Evolutionary conservation across 2,797 vertebrate species (phyloP).

Genomic region (Protonibea diacanthus): DNA sequence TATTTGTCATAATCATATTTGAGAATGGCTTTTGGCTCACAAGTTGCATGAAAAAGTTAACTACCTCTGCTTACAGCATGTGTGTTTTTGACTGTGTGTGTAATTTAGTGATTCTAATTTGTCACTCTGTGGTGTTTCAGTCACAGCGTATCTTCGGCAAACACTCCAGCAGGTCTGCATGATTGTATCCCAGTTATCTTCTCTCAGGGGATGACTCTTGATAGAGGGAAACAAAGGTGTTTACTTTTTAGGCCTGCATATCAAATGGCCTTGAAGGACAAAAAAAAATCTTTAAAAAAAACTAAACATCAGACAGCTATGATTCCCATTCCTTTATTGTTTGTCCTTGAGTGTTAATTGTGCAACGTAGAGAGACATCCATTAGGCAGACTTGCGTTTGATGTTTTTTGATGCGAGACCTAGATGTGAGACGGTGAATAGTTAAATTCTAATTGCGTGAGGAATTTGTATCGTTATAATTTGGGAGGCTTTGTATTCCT

Average conservation of each 20-base stretch:
- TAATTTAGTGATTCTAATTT: conserved; percentile 36
- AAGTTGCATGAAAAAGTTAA: background rate
- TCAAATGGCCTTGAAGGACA: conserved; percentile 81
- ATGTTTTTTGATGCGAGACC: conserved; percentile 82
- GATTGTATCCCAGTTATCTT: conserved; percentile 44
- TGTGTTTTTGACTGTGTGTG: conserved; percentile 26
- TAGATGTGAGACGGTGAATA: conserved; percentile 80
- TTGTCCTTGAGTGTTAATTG: conserved; percentile 86
- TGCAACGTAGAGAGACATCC: conserved; percentile 76
- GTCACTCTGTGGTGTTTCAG: conserved; percentile 20
- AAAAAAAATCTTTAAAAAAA: conserved; percentile 53
- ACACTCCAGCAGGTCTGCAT: conserved; percentile 32
- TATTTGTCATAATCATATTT: background rate
- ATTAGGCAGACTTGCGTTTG: conserved; percentile 78
- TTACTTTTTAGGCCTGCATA: conserved; percentile 78
- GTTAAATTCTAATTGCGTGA: conserved; percentile 84
- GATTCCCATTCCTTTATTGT: conserved; percentile 77
- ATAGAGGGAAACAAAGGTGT: conserved; percentile 77
- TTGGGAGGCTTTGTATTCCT: conserved; percentile 82
- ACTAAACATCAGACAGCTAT: conserved; percentile 65
- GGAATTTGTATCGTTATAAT: conserved; percentile 82
- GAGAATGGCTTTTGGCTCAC: conserved; percentile 3
- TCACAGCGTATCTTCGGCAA: conserved; percentile 24
- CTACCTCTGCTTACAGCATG: background rate
- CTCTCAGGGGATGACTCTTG: conserved; percentile 61